Evolutionary conservation across 2,797 vertebrate species (phyloP).

Genomic region (Dipus sagitta): DNA sequence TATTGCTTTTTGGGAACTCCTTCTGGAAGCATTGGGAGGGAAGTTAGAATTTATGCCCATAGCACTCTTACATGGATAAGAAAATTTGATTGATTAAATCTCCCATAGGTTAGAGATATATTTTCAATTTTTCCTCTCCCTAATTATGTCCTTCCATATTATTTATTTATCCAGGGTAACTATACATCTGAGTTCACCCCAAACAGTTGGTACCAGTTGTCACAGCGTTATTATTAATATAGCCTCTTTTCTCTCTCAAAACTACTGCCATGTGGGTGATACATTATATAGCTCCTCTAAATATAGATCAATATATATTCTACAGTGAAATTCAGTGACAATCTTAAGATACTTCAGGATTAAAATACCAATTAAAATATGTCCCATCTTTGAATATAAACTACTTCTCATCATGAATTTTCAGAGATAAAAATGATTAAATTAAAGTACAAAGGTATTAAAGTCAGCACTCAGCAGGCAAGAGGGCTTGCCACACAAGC

Average conservation of each 20-base stretch:
- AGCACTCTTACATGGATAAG: not conserved
- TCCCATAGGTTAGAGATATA: not conserved
- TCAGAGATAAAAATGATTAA: conserved; percentile 68
- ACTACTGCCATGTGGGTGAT: not conserved
- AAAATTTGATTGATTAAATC: conserved; percentile 18
- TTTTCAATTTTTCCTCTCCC: not conserved
- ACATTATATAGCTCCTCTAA: conserved; percentile 51
- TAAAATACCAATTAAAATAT: conserved; percentile 56
- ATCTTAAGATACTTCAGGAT: conserved; percentile 31
- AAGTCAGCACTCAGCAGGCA: too few species aligned
- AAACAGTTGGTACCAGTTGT: not conserved
- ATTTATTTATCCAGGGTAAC: not conserved
- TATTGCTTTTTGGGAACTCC: not conserved
- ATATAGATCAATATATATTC: conserved; percentile 25
- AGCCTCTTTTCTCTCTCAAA: conserved; percentile 8
- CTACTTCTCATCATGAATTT: conserved; percentile 48
- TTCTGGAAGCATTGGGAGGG: not conserved
- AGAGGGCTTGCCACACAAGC: too few species aligned
- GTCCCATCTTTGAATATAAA: conserved; percentile 35
- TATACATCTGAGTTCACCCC: not conserved
- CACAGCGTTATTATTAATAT: not conserved
- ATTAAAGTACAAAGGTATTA: conserved; percentile 33
- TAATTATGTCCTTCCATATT: not conserved
- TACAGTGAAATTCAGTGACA: conserved; percentile 46
- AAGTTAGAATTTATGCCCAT: not conserved